Percentiles rank a stretch among this genome's conserved stretches.
Evolutionary conservation across 2,888 invertebrate species (phyloP).

Genomic region (Acleris sparsana): DNA sequence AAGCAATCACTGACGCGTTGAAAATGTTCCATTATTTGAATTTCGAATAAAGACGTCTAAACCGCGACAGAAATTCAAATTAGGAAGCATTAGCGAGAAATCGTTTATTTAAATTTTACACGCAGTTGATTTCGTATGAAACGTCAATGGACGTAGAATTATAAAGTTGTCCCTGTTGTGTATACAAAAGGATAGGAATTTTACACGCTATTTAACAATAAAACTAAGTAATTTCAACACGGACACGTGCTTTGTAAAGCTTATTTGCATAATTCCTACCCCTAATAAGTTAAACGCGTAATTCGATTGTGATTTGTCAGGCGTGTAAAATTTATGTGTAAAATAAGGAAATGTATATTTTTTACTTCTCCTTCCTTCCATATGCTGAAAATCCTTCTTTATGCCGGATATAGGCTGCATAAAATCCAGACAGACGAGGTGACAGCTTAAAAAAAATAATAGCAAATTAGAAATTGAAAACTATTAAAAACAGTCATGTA

Average conservation of each 20-base stretch:
- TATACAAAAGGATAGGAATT: conserved; percentile 59
- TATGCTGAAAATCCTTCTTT: too few species aligned
- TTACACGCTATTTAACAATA: conserved; percentile 80
- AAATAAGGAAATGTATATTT: conserved; percentile 3
- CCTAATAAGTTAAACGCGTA: conserved; percentile 56
- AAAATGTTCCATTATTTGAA: conserved; percentile 65
- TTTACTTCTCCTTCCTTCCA: too few species aligned
- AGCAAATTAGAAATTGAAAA: too few species aligned
- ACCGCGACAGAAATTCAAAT: conserved; percentile 74
- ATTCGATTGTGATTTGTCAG: conserved; percentile 50
- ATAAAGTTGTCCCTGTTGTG: conserved; percentile 69
- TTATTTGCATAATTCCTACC: conserved; percentile 73
- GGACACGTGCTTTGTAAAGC: conserved; percentile 61
- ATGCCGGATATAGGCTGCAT: too few species aligned
- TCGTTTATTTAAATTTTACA: conserved; percentile 81
- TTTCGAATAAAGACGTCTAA: conserved; percentile 77
- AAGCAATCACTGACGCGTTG: conserved; percentile 62
- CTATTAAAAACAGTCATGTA: too few species aligned
- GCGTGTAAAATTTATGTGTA: conserved; percentile 45
- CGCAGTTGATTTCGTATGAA: conserved; percentile 77
- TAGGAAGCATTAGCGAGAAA: conserved; percentile 60
- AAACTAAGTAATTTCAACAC: conserved; percentile 65
- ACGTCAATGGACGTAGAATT: conserved; percentile 64
- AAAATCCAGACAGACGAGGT: too few species aligned
- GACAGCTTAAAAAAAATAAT: too few species aligned